Percentiles rank a stretch among this genome's conserved stretches.
Conservation (phyloP, 2,888 invertebrate genomes). For the Drosophila paranaensis region DNA sequence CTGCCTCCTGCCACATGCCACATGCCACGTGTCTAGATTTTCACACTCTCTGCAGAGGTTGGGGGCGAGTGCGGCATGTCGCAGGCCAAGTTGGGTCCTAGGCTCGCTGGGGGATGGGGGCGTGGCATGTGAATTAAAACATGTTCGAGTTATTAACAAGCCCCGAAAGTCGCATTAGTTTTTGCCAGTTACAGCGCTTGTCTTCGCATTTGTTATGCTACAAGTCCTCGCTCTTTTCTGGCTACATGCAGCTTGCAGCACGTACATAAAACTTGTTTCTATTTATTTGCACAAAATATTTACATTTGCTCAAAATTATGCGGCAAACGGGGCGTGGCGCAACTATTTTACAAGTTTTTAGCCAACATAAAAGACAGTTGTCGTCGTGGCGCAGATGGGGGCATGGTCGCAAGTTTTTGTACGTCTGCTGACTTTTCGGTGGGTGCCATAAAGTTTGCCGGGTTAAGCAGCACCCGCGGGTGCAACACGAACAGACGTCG, state of each 20-base stretch:
- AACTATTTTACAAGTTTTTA: conserved; percentile 71
- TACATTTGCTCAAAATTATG: conserved; percentile 73
- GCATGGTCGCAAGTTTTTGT: conserved; percentile 34
- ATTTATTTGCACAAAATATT: conserved; percentile 71
- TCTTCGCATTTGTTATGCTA: conserved; percentile 36
- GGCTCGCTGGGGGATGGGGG: not conserved
- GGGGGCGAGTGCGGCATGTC: conserved; percentile 19
- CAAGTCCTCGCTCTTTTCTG: not conserved
- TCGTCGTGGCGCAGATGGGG: conserved; percentile 28
- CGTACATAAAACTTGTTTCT: conserved; percentile 36
- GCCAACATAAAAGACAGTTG: conserved; percentile 61
- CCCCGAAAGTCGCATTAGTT: conserved; percentile 69
- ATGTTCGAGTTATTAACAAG: conserved; percentile 77
- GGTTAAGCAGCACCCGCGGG: conserved; percentile 73
- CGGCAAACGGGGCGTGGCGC: conserved; percentile 56
- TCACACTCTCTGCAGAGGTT: conserved; percentile 50
- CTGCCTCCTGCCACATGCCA: conserved; percentile 11
- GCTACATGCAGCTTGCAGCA: conserved; percentile 4
- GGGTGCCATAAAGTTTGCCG: conserved; percentile 63
- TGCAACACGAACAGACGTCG: conserved; percentile 59
- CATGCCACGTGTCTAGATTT: conserved; percentile 34
- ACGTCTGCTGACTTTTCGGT: conserved; percentile 61
- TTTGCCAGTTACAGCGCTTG: conserved; percentile 50
- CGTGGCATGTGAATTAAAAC: conserved; percentile 71
- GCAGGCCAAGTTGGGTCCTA: not conserved